These are phyloP conservation scores for Neosalanx taihuensis DNA, from an alignment of 2,797 vertebrate genomes.

Conservation along the genomic window DNA sequence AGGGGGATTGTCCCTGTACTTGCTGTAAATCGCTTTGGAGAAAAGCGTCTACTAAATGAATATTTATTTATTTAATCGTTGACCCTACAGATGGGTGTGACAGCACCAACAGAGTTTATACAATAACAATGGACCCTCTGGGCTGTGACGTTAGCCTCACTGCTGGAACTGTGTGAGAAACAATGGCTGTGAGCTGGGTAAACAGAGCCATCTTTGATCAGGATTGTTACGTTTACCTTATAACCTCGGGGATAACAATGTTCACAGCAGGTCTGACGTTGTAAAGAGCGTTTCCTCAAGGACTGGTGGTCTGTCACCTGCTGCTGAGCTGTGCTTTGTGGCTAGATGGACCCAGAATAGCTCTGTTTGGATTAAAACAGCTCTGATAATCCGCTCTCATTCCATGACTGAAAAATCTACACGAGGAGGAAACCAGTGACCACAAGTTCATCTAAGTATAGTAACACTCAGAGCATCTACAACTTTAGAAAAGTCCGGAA, in stretches of 20 bases:
- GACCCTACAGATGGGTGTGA: slow-evolving; percentile 17
- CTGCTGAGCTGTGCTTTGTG: neutral
- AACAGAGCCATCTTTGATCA: neutral
- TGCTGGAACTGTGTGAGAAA: neutral
- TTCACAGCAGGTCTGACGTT: neutral
- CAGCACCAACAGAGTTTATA: slow-evolving; percentile 1
- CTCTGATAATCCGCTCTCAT: neutral
- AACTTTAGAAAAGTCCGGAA: slow-evolving; percentile 14
- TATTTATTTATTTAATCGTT: too few species aligned
- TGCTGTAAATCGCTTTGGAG: too few species aligned
- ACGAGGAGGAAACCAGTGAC: slow-evolving; percentile 36
- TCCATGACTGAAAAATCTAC: slow-evolving; percentile 9
- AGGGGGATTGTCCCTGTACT: too few species aligned
- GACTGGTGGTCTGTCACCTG: neutral
- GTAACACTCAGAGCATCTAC: slow-evolving; percentile 10
- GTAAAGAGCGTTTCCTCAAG: neutral
- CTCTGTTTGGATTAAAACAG: neutral
- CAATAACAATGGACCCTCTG: slow-evolving; percentile 14
- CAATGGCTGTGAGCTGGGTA: neutral
- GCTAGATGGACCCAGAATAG: neutral
- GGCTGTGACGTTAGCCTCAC: slow-evolving; percentile 15
- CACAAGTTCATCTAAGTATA: slow-evolving; percentile 30
- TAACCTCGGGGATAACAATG: neutral
- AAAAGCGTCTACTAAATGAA: too few species aligned
- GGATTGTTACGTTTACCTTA: neutral